Evolutionary conservation across 2,113 vertebrate genomes (phyloP), one percentile per base, ranked within the genome.

Genomic region (Boleophthalmus pectinirostris): DNA sequence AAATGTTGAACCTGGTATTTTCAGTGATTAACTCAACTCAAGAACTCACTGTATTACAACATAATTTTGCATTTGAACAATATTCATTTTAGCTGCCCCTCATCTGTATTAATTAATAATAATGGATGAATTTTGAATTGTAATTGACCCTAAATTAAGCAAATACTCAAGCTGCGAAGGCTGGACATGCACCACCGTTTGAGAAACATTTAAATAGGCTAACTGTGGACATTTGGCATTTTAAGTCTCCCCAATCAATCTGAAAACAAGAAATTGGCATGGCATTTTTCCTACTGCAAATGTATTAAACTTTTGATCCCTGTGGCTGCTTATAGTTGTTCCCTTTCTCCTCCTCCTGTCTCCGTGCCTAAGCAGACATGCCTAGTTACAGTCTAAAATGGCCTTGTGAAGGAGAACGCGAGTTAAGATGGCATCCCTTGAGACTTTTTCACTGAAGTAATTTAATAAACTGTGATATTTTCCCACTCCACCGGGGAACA

Each of bases 401-500:
- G 88, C 79, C 85, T 89, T 84, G 77, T 83, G 85, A 83, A 88
- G 81, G 78, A 90, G 80, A 80, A 82, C 49, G 75, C 60, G 70
- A 89, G 85, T 90, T 91, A 90, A 88, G 86, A 91, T 89, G 88
- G 88, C 81, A 80, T 89, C 91, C 87, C 87, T 20, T 10, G 84
- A 91, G 90, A 89, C 84, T 90, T 89, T 61, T 88, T 91, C 78
- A 90, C 78, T 84, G 84, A 74, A 88, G 87, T 92, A 90, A 93
- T 93, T 93, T 93, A 92, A 93, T 92, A 90, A 92, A 90, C 85
- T 89, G 80, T 87, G 87, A 89, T 89, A 90, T 90, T 91, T 89
- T 88, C 75, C 81, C 78, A 71, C 85, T 87, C 81, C 81, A 80
- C 85, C 65, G 85, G 84, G 87, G 83, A 87, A 82, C 82, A 82